Evolutionary conservation across 1,140 invertebrate species (phyloP).

Genomic region (Ganaspis sp.): DNA sequence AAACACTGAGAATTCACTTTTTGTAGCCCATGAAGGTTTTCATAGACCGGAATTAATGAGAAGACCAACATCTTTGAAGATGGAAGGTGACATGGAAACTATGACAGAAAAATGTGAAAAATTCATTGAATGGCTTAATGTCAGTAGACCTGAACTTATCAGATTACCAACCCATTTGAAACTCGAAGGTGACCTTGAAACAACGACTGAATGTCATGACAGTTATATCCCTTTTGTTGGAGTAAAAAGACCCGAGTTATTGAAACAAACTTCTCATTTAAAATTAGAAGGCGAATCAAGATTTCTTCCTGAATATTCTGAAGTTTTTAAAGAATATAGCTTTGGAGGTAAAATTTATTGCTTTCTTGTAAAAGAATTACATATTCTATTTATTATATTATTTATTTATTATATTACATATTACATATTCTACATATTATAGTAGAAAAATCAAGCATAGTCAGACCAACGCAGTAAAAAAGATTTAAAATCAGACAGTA

Average conservation of each 20-base stretch:
- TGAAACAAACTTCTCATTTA: constrained; percentile 68
- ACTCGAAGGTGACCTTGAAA: constrained; percentile 76
- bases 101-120: constrained; percentile 76
- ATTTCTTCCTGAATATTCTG: constrained; percentile 72
- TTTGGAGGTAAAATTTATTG: constrained; percentile 54
- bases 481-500: no score
- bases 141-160: constrained; percentile 69
- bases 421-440: no score
- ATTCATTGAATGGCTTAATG: constrained; percentile 75
- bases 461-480: no score
- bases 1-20: constrained; percentile 69
- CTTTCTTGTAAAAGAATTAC: no score
- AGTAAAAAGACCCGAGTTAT: constrained; percentile 67
- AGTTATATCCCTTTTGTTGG: constrained; percentile 74
- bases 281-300: constrained; percentile 71
- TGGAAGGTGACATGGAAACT: constrained; percentile 76
- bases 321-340: constrained; percentile 67
- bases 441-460: no score
- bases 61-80: constrained; percentile 74
- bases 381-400: no score
- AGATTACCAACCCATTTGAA: constrained; percentile 74
- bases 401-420: no score
- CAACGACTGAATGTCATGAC: constrained; percentile 76
- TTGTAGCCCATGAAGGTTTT: constrained; percentile 67
- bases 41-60: constrained; percentile 72